These are phyloP conservation scores for Megathymus violae DNA, from an alignment of 1,140 invertebrate species.

Conservation along the genomic window DNA sequence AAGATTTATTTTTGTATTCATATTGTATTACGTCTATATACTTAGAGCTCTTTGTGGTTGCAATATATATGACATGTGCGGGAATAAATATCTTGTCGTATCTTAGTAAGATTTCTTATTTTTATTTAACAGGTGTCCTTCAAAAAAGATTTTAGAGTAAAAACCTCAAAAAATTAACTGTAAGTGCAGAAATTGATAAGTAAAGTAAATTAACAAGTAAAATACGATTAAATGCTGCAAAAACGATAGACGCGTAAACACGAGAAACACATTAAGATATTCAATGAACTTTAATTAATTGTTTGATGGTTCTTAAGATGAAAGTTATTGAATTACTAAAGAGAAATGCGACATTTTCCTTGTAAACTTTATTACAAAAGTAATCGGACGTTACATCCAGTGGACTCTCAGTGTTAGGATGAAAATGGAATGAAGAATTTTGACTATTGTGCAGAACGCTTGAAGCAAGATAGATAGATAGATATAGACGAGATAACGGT, in stretches of 20 bases:
- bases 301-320: background rate
- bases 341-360: background rate
- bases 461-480: slow-evolving; percentile 55
- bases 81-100: no score
- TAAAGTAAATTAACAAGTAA: no score
- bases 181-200: no score
- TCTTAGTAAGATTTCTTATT: no score
- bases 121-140: no score
- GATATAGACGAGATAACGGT: slow-evolving; percentile 52
- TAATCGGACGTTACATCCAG: no score
- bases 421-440: slow-evolving; percentile 34
- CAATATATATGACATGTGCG: no score
- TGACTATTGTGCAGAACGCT: slow-evolving; percentile 34
- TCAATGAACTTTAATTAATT: background rate
- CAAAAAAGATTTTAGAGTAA: no score
- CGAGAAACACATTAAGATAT: background rate
- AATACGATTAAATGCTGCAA: background rate
- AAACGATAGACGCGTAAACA: background rate
- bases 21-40: no score
- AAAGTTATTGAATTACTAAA: background rate
- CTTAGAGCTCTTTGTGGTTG: no score
- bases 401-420: background rate
- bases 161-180: no score
- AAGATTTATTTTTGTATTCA: no score
- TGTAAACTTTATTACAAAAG: background rate